Base-by-base conservation (phyloP, 1,140 invertebrate genomes). In the Drosophila kepulauana region DNA sequence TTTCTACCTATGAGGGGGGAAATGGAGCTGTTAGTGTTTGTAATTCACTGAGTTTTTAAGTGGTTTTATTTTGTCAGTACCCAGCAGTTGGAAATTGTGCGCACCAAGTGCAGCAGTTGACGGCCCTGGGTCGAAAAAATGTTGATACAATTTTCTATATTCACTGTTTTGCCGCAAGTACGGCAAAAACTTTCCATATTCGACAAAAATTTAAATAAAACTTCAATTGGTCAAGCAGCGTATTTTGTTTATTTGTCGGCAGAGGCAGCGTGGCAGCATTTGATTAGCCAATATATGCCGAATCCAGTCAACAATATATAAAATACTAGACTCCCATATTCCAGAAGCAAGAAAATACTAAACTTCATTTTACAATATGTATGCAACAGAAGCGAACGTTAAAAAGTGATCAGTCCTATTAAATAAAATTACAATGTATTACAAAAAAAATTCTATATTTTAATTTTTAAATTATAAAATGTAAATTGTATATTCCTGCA, bases 31-130 rank as follows among this genome's bases (percentile, higher is more conserved):
- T 64, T 46, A 49, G 20, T 54, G 16, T 2, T 25, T 28, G 4
- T 59, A 46, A 41, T 41, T 52, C 6, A 10, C 3, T 1, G 43
- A 6, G 25, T 8, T 52, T 3, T 52, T 3, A 59, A 49, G 8
- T 16, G 10, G 41, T 10, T 33, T 25, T 7, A 30, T 51, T 28
- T 5, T 25, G 16, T 46, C 10, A 49, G 11, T 28, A 84, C 84
- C 84, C 84, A 88, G 64, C 84, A 88, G 45, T 84, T 84, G 30
- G 84, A 64, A 51, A 88, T 78, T 15, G 46, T 64, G 16, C 84
- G 75, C 10, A 89, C 25, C 7, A 61, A 57, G 13, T 63, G 69
- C 15, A 88, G 46, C 2, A 88, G 33, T 0, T 67, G 64, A 1
- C 78, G 69, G 10, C 54, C 69, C 15, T 25, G 41, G 0, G 41